Evolutionary conservation across 2,113 vertebrate species (phyloP), one percentile per base, ranked within the genome.

Genomic region (Odontophorus gujanensis): DNA sequence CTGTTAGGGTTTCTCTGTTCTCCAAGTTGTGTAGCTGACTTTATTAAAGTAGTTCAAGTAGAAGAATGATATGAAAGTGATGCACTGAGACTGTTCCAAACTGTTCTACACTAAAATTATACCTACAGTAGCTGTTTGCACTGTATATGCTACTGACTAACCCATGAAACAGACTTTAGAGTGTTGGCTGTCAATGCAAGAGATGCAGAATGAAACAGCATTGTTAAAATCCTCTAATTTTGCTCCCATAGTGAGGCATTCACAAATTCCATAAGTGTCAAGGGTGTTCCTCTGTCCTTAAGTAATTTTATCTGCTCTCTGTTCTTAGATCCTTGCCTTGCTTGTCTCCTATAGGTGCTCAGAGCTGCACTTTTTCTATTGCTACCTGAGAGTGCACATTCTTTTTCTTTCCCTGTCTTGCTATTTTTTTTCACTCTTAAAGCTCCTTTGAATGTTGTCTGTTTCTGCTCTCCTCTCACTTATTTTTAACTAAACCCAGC

Each of bases 211-310:
- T 17, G 50, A 77, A 78, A 34, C 17, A 78, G 8, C 34, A 59
- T 40, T 47, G 30, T 71, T 89, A 28, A 90, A 32, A 68, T 77
- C 20, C 25, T 75, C 25, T 57, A 55, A 74, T 79, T 90, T 90
- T 24, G 43, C 26, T 78, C 55, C 0, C 2, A 25, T 18, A 65
- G 53, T 26, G n/a, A 22, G 13, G 3, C 36, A 40, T 74, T 67
- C 76, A 51, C 34, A 73, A 85, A 95, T 91, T 87, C 63, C 7
- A 0, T 34, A 53, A 69, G 17, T 51, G 57, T 58, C 55, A 92
- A 74, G 91, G 15, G 28, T 57, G 28, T 83, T 95, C 89, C 36
- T 96, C 71, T 87, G 53, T 32, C 81, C 51, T 67, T 75, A 91
- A 59, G 38, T 75, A 53, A 38, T 83, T 91, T 92, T 67, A 67